Conservation (phyloP, 2,113 vertebrate species). For the Junco hyemalis region DNA sequence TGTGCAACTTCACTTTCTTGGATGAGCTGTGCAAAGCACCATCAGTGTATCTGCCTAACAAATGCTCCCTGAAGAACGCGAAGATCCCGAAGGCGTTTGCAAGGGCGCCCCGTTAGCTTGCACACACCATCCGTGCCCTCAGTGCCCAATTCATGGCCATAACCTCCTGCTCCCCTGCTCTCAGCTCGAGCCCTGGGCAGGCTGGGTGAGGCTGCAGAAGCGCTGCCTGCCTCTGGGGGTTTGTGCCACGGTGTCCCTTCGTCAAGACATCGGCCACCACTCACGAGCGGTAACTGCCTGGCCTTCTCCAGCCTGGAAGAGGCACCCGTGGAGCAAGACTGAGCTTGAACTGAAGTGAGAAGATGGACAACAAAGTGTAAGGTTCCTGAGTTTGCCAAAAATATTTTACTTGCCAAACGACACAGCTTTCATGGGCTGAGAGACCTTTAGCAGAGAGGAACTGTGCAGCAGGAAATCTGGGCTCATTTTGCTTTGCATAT, state of each 20-base stretch:
- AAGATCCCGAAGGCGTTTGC: not conserved
- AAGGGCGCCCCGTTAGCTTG: rapidly evolving
- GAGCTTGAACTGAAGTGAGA: not conserved
- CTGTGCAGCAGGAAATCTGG: conserved; percentile 24
- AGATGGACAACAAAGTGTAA: not conserved
- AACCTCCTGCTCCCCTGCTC: not conserved
- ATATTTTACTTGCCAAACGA: not conserved
- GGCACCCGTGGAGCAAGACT: not conserved
- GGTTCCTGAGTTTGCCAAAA: not conserved
- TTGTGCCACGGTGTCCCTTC: not conserved
- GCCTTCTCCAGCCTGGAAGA: not conserved
- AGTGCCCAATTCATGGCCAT: rapidly evolving
- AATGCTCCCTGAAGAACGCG: not conserved
- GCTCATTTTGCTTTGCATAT: not conserved
- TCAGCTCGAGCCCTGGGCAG: rapidly evolving
- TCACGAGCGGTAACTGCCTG: rapidly evolving
- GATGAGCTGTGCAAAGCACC: not conserved
- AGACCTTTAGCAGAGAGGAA: not conserved
- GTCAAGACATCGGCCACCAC: not conserved
- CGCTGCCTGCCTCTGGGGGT: rapidly evolving
- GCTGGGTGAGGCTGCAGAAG: not conserved
- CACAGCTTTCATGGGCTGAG: rapidly evolving
- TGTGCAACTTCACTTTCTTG: not conserved
- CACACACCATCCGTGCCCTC: not conserved
- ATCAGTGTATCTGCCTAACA: not conserved